A percentile compares a stretch with the other conserved stretches of the same genome.
Conservation (phyloP, 2,888 invertebrate species). For the Drosophila peninsularis region DNA sequence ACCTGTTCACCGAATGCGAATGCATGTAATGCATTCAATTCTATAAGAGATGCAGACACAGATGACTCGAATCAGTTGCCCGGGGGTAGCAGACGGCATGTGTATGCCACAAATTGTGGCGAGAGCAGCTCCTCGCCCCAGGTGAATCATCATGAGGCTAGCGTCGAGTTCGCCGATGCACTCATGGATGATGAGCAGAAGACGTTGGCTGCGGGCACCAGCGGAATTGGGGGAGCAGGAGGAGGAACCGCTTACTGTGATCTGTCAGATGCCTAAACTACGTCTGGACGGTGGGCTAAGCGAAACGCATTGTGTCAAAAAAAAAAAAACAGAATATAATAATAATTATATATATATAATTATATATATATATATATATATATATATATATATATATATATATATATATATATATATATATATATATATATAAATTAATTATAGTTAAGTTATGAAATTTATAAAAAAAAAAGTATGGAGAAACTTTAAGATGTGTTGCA, state of each 20-base stretch:
- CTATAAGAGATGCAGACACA: slow-evolving; percentile 83
- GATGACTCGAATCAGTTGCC: slow-evolving; percentile 83
- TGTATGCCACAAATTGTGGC: slow-evolving; percentile 84
- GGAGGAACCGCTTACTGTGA: slow-evolving; percentile 70
- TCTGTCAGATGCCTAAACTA: slow-evolving; percentile 77
- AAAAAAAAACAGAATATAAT: slow-evolving; percentile 2
- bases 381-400: no score
- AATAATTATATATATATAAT: slow-evolving; percentile 2
- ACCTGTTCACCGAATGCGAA: slow-evolving; percentile 84
- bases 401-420: no score
- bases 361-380: no score
- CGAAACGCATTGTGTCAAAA: slow-evolving; percentile 66
- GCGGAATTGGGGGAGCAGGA: background rate
- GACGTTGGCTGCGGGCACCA: slow-evolving; percentile 43
- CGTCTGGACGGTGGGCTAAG: slow-evolving; percentile 5
- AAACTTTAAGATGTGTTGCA: slow-evolving; percentile 3
- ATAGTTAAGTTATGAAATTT: background rate
- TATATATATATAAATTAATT: no score
- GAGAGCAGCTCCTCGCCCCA: slow-evolving; percentile 84
- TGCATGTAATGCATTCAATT: slow-evolving; percentile 83
- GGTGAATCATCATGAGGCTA: slow-evolving; percentile 78
- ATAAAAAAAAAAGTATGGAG: slow-evolving; percentile 5
- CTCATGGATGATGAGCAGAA: slow-evolving; percentile 77
- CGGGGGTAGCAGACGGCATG: slow-evolving; percentile 76
- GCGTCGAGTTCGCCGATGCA: slow-evolving; percentile 70